phyloP scores from a whole-genome alignment of 2,797 vertebrate genomes.

The Nasua narica region DNA sequence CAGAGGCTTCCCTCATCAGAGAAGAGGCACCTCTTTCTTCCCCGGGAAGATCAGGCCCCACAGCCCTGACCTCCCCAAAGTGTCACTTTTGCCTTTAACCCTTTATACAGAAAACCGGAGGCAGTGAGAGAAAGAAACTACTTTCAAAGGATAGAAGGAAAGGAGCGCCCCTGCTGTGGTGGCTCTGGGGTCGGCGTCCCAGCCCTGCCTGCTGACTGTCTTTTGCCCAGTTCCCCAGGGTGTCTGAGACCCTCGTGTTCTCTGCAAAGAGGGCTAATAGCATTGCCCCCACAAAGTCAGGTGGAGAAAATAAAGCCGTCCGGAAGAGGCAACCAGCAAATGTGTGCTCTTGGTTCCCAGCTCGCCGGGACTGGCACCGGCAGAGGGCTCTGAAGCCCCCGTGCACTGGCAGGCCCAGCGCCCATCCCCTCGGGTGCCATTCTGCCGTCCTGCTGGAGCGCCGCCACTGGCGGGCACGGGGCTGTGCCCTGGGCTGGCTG shows the following conservation, averaged over 20 bases:
- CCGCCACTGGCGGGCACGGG: background rate
- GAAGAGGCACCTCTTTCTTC: background rate
- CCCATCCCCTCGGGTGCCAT: background rate
- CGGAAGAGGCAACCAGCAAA: background rate
- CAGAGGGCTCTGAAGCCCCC: too few relatives aligned
- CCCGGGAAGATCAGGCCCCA: background rate
- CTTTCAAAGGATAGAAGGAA: background rate
- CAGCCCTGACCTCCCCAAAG: too few relatives aligned
- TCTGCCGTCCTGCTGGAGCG: background rate
- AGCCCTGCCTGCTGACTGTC: background rate
- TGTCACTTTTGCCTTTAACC: background rate
- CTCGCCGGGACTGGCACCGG: rapidly evolving
- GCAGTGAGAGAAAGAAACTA: background rate
- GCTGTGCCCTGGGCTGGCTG: background rate
- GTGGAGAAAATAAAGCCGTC: background rate
- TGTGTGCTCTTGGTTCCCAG: too few relatives aligned
- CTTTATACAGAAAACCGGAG: background rate
- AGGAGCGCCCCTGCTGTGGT: background rate
- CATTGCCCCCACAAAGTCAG: background rate
- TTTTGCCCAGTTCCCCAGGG: background rate
- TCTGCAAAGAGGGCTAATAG: background rate
- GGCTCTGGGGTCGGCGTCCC: background rate
- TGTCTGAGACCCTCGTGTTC: background rate
- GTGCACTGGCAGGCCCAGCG: rapidly evolving
- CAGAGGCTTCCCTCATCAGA: background rate